Base-by-base conservation (phyloP, 2,888 invertebrate species). In the Coremacera marginata region DNA sequence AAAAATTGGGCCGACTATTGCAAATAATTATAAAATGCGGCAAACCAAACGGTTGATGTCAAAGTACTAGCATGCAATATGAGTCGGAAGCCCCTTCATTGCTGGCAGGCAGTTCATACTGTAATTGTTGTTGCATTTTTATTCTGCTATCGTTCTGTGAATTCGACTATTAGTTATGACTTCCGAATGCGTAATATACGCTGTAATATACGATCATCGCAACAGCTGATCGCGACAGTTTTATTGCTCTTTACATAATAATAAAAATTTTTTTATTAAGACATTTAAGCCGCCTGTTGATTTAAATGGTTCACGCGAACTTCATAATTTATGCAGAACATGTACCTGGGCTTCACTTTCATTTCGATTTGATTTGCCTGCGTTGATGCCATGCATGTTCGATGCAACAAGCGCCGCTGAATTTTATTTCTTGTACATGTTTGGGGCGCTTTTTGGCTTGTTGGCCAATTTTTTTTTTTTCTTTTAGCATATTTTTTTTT, bases 341-440 rank as follows among this genome's bases (percentile, higher is more conserved):
- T 78, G 82, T 74, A 51, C 77, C 73, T 51, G 68, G 68, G 67
- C 75, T 80, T 78, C 72, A 63, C 37, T 80, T 80, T 49, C 49
- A 81, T 85, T 84, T 83, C 83, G 82, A 81, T 85, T 83, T 83
- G 80, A 71, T 82, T 27, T 31, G 25, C 19, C 0, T 27, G 44
- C 37, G 71, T 37, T 31, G n/a, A 52, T 31, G n/a, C 31, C 5
- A 27, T 37, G 71, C 31, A n/a, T 4, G 74, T 8, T 34, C 51
- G 49, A 9, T 49, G 51, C 31, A 62, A 14, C 31, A n/a, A n/a
- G 27, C n/a, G 8, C 27, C 27, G 60, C 27, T 27, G 60, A 25
- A 60, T 60, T 34, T 70, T 8, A 60, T 63, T 57, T 74, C 51
- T 62, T 31, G 76, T 22, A 55, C 71, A 65, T 76, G 70, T 71